These are phyloP conservation scores for Drosophila lowei DNA, from an alignment of 1,140 invertebrate species.

Conservation along the genomic window DNA sequence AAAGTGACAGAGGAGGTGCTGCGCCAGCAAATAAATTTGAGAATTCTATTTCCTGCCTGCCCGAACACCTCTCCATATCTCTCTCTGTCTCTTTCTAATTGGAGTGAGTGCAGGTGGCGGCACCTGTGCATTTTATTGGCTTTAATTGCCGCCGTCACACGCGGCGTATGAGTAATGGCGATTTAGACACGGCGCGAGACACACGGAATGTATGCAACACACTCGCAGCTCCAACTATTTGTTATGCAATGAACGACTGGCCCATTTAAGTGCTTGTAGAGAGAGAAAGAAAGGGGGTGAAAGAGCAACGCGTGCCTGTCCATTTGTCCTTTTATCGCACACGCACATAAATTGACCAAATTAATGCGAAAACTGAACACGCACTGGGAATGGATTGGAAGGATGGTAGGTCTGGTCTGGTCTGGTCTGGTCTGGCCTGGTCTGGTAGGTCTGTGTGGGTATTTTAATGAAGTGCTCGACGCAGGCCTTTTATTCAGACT, in stretches of 20 bases:
- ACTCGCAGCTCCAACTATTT: slow-evolving; percentile 35
- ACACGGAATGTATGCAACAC: slow-evolving; percentile 19
- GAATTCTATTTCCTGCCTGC: slow-evolving; percentile 8
- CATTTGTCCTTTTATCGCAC: slow-evolving; percentile 49
- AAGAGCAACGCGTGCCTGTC: slow-evolving; percentile 1
- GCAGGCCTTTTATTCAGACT: slow-evolving; percentile 27
- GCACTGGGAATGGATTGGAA: slow-evolving; percentile 36
- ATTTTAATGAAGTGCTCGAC: slow-evolving; percentile 57
- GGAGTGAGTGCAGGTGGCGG: slow-evolving; percentile 37
- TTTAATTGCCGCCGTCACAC: slow-evolving; percentile 45
- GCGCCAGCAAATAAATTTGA: slow-evolving; percentile 24
- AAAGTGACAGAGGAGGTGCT: not conserved
- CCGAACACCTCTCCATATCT: not conserved
- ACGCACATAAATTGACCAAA: slow-evolving; percentile 74
- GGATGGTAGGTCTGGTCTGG: not conserved
- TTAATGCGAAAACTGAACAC: slow-evolving; percentile 71
- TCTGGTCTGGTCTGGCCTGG: slow-evolving; percentile 16
- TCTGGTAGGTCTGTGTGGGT: not conserved
- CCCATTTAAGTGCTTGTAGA: slow-evolving; percentile 34
- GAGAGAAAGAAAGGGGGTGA: not conserved
- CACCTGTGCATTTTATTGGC: slow-evolving; percentile 70
- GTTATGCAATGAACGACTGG: slow-evolving; percentile 51
- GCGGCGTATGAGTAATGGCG: slow-evolving; percentile 65
- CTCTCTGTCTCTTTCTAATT: slow-evolving; percentile 40
- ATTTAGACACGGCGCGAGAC: slow-evolving; percentile 31